phyloP scores from a whole-genome alignment of 2,113 vertebrate species.

The Eulemur rufifrons region DNA sequence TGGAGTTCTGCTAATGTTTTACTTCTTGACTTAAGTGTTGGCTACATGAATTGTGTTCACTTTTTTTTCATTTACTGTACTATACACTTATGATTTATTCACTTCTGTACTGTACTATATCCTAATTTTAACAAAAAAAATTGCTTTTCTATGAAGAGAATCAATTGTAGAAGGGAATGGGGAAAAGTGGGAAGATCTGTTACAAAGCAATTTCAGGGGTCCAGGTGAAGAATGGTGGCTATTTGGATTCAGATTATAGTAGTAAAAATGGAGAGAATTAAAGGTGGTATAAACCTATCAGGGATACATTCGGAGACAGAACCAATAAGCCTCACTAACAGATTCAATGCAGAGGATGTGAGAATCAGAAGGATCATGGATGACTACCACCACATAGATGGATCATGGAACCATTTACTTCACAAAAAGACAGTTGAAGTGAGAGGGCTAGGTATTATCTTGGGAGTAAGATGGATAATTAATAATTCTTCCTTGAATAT shows the following conservation, averaged over 20 bases:
- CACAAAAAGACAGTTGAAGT: background rate
- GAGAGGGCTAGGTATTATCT: background rate
- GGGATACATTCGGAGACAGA: background rate
- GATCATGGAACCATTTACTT: background rate
- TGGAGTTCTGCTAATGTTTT: background rate
- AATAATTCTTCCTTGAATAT: background rate
- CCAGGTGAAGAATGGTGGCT: background rate
- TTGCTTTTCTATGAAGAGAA: background rate
- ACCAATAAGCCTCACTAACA: background rate
- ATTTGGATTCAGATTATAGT: background rate
- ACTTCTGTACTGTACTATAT: background rate
- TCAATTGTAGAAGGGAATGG: background rate
- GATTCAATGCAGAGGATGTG: background rate
- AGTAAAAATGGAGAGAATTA: background rate
- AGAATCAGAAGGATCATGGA: background rate
- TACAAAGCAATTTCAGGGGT: background rate
- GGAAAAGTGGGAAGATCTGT: background rate
- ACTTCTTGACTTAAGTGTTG: background rate
- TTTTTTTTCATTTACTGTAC: background rate
- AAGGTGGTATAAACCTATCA: background rate
- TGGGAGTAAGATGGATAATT: background rate
- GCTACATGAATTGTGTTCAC: background rate
- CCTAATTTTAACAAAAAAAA: background rate
- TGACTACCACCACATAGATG: background rate
- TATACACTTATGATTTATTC: background rate